phyloP scores from a whole-genome alignment of 2,797 vertebrate genomes.

The Galaxias olidus region DNA sequence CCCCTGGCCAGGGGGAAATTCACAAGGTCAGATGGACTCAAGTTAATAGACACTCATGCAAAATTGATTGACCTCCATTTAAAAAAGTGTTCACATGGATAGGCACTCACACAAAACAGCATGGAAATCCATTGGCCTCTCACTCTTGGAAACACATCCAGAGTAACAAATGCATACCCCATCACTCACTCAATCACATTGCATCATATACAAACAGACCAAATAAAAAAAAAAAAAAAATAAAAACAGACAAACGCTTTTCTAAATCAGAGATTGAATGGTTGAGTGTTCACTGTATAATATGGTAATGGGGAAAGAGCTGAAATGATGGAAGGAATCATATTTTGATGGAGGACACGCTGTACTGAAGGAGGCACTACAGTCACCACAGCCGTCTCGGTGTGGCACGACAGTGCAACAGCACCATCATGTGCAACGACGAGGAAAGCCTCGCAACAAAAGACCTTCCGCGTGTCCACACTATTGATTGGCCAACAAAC shows the following conservation, averaged over 20 bases:
- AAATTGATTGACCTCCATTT: constrained; percentile 58
- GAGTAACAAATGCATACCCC: constrained; percentile 10
- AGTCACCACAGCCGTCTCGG: constrained; percentile 23
- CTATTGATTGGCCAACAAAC: rapidly evolving
- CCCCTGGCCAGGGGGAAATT: not conserved
- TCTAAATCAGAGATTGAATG: constrained; percentile 39
- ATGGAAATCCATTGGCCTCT: constrained; percentile 7
- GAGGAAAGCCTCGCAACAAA: constrained; percentile 25
- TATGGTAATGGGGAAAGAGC: constrained; percentile 47
- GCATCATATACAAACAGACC: too few species aligned
- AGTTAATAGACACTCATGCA: constrained; percentile 55
- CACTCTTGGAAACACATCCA: constrained; percentile 38
- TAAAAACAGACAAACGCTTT: constrained; percentile 7
- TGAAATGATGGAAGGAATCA: constrained; percentile 38
- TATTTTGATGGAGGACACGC: constrained; percentile 48
- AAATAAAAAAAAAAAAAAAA: too few species aligned
- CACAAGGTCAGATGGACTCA: constrained; percentile 30
- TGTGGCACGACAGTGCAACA: constrained; percentile 43
- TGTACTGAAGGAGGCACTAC: constrained; percentile 36
- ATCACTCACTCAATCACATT: too few species aligned
- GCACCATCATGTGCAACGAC: constrained; percentile 61
- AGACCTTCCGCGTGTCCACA: not conserved
- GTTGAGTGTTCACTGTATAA: constrained; percentile 35
- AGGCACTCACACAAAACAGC: constrained; percentile 11
- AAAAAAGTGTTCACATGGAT: constrained; percentile 35